Evolutionary conservation across 2,888 invertebrate species (phyloP).

Genomic region (Drosophila eohydei): DNA sequence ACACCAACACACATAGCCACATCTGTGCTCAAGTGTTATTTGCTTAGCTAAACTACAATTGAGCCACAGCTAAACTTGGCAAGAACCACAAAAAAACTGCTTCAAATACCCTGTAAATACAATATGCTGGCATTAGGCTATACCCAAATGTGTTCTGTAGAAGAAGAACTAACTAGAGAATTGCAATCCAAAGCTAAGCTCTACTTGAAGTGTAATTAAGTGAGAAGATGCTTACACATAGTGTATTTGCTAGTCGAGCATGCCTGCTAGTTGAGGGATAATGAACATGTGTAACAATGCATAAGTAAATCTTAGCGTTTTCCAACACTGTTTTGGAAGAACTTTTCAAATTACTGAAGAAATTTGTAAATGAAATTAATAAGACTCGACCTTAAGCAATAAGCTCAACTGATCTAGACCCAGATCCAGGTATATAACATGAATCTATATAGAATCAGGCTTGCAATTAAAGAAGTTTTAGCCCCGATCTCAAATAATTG

Average conservation of each 20-base stretch:
- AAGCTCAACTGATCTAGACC: neutral
- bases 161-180: neutral
- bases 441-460: neutral
- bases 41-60: constrained; percentile 17
- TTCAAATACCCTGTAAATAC: constrained; percentile 13
- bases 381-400: neutral
- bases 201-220: too few species aligned
- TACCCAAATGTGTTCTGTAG: neutral
- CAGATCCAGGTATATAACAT: neutral
- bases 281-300: too few species aligned
- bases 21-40: constrained; percentile 10
- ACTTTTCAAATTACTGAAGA: neutral
- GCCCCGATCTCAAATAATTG: neutral
- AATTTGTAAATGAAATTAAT: neutral
- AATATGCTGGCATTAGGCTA: neutral
- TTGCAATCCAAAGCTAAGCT: too few species aligned
- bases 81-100: constrained; percentile 5
- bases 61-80: constrained; percentile 3
- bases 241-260: neutral
- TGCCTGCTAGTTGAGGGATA: too few species aligned
- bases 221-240: neutral
- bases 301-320: neutral
- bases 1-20: neutral
- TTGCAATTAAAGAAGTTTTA: neutral
- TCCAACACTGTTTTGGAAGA: neutral